These are phyloP conservation scores for Eupithecia tripunctaria DNA, from an alignment of 2,888 invertebrate genomes.

Conservation along the genomic window DNA sequence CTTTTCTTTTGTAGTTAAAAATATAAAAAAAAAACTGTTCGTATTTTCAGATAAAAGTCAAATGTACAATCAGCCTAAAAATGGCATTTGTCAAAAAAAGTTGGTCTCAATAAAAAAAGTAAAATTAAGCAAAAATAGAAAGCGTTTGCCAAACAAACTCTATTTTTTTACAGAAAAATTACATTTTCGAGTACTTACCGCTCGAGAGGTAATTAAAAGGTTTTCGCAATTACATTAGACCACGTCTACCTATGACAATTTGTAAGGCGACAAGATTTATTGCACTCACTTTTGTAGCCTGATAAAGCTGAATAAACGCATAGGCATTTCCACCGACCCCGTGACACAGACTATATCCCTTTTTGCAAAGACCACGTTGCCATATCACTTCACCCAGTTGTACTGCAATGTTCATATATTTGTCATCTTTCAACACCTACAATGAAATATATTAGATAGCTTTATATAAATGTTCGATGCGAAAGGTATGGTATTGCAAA, in stretches of 20 bases:
- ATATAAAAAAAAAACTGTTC: not conserved
- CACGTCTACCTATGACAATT: too few species aligned
- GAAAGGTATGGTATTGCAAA: not conserved
- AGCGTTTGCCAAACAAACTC: too few species aligned
- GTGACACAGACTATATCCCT: constrained; percentile 95
- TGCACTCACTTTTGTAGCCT: constrained; percentile 87
- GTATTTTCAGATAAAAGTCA: not conserved
- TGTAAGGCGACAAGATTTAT: not conserved
- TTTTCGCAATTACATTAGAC: not conserved
- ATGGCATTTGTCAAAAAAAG: not conserved
- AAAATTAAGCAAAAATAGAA: too few species aligned
- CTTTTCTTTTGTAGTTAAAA: too few species aligned
- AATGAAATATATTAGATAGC: not conserved
- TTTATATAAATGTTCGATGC: not conserved
- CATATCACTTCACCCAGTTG: constrained; percentile 91
- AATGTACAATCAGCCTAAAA: not conserved
- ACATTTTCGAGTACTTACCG: too few species aligned
- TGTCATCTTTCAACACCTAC: constrained; percentile 87
- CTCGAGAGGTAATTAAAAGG: not conserved
- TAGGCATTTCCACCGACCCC: constrained; percentile 95
- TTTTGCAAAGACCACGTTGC: constrained; percentile 90
- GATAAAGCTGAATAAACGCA: constrained; percentile 90
- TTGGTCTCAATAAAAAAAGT: not conserved
- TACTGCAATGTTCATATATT: constrained; percentile 88
- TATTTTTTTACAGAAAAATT: too few species aligned